A percentile compares a stretch with the other conserved stretches of the same genome.
phyloP scores from a whole-genome alignment of 2,113 vertebrate species.

The Limnothrissa miodon region DNA sequence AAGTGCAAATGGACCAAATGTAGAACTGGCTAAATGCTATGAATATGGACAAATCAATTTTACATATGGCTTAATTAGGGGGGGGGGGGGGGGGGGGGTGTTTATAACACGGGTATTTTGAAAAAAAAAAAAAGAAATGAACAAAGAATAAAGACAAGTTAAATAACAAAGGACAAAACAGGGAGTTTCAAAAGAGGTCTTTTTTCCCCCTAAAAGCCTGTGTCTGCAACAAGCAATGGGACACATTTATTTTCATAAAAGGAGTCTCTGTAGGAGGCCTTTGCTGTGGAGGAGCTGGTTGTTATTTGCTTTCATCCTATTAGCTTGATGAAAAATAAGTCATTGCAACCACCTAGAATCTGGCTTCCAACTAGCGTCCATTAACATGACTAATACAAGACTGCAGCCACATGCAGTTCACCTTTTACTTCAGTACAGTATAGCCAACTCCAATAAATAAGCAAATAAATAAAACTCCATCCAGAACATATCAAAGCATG shows the following conservation, averaged over 20 bases:
- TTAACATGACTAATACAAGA: background rate
- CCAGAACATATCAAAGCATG: background rate
- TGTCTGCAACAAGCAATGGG: constrained; percentile 23
- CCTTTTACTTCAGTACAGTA: background rate
- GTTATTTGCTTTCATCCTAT: constrained; percentile 41
- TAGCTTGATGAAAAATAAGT: constrained; percentile 42
- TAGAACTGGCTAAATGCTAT: background rate
- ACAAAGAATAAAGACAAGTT: constrained; percentile 23
- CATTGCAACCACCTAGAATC: constrained; percentile 24
- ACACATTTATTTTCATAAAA: constrained; percentile 43
- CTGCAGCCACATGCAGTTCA: background rate
- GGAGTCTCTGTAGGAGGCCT: constrained; percentile 31
- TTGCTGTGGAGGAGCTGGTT: constrained; percentile 9
- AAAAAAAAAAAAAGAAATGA: background rate
- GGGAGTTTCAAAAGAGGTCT: background rate
- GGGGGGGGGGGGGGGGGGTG: no score
- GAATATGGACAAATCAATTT: background rate
- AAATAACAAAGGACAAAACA: constrained; percentile 20
- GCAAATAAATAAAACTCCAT: background rate
- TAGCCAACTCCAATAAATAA: background rate
- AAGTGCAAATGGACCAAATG: background rate
- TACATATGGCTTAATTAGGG: background rate
- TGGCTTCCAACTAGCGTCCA: constrained; percentile 20
- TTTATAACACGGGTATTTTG: no score
- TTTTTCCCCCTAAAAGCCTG: constrained; percentile 21